Base-by-base conservation (phyloP, 2,797 vertebrate genomes). In the Sebastes minor region DNA sequence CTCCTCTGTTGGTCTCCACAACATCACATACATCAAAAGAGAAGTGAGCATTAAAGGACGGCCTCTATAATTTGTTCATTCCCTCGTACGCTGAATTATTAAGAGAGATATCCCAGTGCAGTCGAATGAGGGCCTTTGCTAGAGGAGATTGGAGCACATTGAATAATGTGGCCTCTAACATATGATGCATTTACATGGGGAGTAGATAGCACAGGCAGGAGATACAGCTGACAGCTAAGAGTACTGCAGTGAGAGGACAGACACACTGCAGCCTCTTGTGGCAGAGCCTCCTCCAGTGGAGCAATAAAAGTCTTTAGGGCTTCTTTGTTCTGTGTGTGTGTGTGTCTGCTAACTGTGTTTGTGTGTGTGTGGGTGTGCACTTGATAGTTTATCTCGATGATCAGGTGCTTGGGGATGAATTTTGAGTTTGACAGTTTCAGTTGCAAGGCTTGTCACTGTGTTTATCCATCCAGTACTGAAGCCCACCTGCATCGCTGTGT, bases 181-280 rank as follows among this genome's bases (percentile, higher is more conserved):
- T 57, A 65, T 22, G 77, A 85, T 55, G 60, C 61, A 55, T 76
- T 78, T 79, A 71, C 78, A 38, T 38, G 53, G 46, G 49, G 61
- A 52, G 75, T 74, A 52, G 28, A 64, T 76, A 32, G 68, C 61
- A 28, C 49, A 18, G 35, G 32, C 72, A 75, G 71, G 52, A 74
- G 82, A 84, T 32, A 7, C 60, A 71, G 76, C 72, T 80, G 81
- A 82, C 86, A 69, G 82, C 80, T 82, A 3, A 62, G 65, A 84
- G 86, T 27, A 23, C 82, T 74, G 85, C 80, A 86, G 78, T 32
- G 59, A 85, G 73, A 82, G 85, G 84, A 86, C 77, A 52, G 68
- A 76, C 72, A 76, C 72, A 55, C 63, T 78, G 86, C 81, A 81
- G 81, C 85, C 68, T 83, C 74, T 67, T 25, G 25, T 71, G 59